Base-by-base conservation (phyloP, 1,140 invertebrate genomes). In the Drosophila guanche region DNA sequence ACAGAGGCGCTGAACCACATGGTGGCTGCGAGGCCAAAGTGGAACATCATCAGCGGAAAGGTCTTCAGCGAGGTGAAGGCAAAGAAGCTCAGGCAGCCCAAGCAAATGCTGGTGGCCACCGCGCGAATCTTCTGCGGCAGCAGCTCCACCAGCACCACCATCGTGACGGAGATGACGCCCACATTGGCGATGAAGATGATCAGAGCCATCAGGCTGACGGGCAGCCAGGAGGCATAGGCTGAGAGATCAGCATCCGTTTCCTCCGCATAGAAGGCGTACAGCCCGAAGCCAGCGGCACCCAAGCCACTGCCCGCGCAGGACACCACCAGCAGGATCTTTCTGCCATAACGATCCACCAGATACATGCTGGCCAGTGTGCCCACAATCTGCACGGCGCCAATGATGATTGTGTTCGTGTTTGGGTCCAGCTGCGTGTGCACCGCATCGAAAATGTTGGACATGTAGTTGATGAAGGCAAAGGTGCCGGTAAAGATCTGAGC, bases 381-480 rank as follows among this genome's bases (percentile, higher is more conserved):
- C 8, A 93, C 56, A 4, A 93, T 74, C 60, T 93, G 93, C 5
- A 93, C 93, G 0, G 72, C 90, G 0, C 93, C 93, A 12, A 93
- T 93, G 1, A 93, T 92, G 8, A 93, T 93, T 0, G 93, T 93
- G 63, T 93, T 93, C 25, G 92, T 92, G 72, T 93, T 93, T 0
- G 93, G 92, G 60, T 92, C 92, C 51, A 93, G 67, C 3, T 85
- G 86, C 0, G 93, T 93, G 4, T 94, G 94, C 1, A 95, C 93
- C 0, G 92, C 92, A 1, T 90, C 75, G 84, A 96, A 97, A 75
- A 96, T 97, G 0, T 91, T 92, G 14, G 90, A 74, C 74, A 89
- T 89, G 55, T 91, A 91, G 50, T 88, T 90, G 22, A 86, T 80
- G 29, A 91, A 66, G 14, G 89, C 78, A n/a, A 89, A 90, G 4